Evolutionary conservation across 2,113 vertebrate species (phyloP).

Genomic region (Trichechus manatus): DNA sequence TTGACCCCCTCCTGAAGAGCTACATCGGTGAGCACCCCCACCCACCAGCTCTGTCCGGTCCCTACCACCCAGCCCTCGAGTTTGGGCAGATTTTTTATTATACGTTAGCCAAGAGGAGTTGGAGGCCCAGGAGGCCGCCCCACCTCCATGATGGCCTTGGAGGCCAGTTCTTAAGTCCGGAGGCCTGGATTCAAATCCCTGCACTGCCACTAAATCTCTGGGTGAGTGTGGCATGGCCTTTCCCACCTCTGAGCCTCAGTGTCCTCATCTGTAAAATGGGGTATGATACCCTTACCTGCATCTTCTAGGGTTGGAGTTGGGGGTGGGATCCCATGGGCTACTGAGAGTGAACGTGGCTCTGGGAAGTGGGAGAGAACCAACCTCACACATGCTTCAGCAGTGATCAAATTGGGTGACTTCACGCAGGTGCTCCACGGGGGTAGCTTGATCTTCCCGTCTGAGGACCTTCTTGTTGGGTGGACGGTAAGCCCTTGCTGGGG

Average conservation of each 20-base stretch:
- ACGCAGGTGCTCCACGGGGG: not conserved
- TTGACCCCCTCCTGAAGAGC: conserved; percentile 93
- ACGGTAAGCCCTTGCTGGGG: not conserved
- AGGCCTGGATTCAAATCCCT: not conserved
- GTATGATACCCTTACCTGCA: not conserved
- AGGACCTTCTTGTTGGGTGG: not conserved
- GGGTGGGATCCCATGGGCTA: not conserved
- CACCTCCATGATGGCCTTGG: not conserved
- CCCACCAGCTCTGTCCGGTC: not conserved
- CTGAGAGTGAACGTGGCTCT: not conserved
- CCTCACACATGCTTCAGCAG: not conserved
- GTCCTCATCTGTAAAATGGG: not conserved
- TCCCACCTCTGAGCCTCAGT: not conserved
- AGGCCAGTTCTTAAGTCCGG: not conserved
- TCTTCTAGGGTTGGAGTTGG: not conserved
- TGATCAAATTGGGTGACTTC: not conserved
- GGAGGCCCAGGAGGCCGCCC: not conserved
- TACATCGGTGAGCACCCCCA: conserved; percentile 90
- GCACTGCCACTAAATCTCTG: not conserved
- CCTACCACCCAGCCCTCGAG: not conserved
- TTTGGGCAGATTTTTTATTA: not conserved
- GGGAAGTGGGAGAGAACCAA: not conserved
- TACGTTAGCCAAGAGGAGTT: not conserved
- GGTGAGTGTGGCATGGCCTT: not conserved
- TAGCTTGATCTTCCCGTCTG: not conserved